These are phyloP conservation scores for Peromyscus maniculatus DNA, from an alignment of 2,113 vertebrate genomes.

Conservation along the genomic window DNA sequence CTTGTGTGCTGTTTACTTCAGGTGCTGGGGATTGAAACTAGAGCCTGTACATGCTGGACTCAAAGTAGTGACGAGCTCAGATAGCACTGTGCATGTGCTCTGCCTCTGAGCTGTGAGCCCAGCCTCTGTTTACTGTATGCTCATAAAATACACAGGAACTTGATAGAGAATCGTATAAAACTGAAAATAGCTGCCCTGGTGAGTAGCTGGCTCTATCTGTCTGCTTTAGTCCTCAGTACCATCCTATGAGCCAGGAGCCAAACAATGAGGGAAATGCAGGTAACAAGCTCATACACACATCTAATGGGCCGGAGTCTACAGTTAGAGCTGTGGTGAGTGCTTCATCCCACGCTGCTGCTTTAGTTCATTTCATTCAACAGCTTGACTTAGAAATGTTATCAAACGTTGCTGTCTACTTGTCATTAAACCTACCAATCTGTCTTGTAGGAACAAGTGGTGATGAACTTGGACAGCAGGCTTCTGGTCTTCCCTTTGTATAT, in stretches of 20 bases:
- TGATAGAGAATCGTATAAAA: conserved; percentile 48
- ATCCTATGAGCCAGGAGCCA: not conserved
- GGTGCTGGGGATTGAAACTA: not conserved
- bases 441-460: conserved; percentile 95
- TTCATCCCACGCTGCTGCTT: not conserved
- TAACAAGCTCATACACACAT: not conserved
- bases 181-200: conserved; percentile 39
- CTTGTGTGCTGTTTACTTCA: not conserved
- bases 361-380: not conserved
- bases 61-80: not conserved
- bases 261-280: not conserved
- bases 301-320: not conserved
- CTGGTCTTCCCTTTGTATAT: conserved; percentile 96
- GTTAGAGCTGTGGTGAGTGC: not conserved
- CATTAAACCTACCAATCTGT: conserved; percentile 55
- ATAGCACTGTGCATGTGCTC: not conserved
- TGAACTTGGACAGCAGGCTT: conserved; percentile 97
- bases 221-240: not conserved
- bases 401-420: conserved; percentile 39
- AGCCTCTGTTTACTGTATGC: not conserved
- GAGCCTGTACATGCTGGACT: not conserved
- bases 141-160: conserved; percentile 34
- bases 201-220: conserved; percentile 20
- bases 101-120: not conserved
- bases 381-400: conserved; percentile 16